Evolutionary conservation across 2,113 vertebrate species (phyloP).

Genomic region (Podilymbus podiceps): DNA sequence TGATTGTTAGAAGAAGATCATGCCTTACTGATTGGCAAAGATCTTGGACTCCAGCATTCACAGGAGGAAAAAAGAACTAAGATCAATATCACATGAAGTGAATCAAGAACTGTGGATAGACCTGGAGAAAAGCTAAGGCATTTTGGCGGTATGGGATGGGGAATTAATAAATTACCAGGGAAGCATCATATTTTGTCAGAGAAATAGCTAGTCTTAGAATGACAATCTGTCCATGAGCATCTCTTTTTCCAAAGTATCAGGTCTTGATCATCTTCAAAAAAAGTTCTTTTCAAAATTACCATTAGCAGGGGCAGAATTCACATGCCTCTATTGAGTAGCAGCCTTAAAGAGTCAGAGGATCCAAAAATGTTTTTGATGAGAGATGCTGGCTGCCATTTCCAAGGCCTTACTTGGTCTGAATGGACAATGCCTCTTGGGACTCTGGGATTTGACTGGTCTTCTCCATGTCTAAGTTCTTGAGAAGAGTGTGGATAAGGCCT

Average conservation of each 20-base stretch:
- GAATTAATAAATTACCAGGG: neutral
- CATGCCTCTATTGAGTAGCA: neutral
- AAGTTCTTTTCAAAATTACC: neutral
- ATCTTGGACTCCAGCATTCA: neutral
- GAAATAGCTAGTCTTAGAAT: neutral
- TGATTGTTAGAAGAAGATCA: neutral
- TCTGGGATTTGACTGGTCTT: neutral
- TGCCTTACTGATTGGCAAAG: neutral
- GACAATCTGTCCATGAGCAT: neutral
- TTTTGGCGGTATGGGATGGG: neutral
- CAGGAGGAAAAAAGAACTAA: neutral
- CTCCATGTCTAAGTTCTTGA: neutral
- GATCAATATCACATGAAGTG: rapidly evolving
- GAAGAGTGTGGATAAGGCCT: neutral
- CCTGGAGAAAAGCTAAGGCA: neutral
- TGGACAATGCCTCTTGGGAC: neutral
- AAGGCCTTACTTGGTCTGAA: neutral
- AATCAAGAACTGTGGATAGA: neutral
- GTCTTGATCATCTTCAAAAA: neutral
- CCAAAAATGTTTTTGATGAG: neutral
- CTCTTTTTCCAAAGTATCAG: neutral
- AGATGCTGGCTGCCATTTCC: neutral
- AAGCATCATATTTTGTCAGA: neutral
- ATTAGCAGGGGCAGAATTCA: neutral
- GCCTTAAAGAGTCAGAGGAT: neutral